phyloP scores from a whole-genome alignment of 1,140 invertebrate genomes.

The Pristionchus pacificus region DNA sequence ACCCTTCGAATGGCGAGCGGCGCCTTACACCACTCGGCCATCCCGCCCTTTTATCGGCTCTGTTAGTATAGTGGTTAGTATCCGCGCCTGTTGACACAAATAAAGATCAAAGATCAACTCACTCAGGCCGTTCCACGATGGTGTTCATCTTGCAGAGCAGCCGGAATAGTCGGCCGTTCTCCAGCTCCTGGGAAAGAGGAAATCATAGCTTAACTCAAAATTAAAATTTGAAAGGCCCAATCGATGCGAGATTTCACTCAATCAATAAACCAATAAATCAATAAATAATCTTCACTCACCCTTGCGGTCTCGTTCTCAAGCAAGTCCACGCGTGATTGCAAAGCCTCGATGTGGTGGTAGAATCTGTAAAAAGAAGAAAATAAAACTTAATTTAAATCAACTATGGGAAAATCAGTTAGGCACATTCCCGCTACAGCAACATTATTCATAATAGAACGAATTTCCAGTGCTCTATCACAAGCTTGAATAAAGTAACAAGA shows the following conservation, averaged over 20 bases:
- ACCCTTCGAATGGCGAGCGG: too few relatives aligned
- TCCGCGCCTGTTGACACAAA: conserved; percentile 36
- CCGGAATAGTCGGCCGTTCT: conserved; percentile 85
- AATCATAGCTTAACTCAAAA: background rate
- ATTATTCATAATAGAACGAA: too few relatives aligned
- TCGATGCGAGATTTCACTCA: too few relatives aligned
- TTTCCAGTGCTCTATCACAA: too few relatives aligned
- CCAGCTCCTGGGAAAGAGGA: conserved; percentile 71
- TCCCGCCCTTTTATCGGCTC: too few relatives aligned
- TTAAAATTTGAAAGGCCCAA: too few relatives aligned
- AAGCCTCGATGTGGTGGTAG: background rate
- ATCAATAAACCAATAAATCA: background rate
- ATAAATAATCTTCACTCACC: conserved; percentile 45
- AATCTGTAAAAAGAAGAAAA: background rate
- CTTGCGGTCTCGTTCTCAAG: conserved; percentile 83
- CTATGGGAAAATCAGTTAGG: too few relatives aligned
- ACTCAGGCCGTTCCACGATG: conserved; percentile 83
- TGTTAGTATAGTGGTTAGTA: too few relatives aligned
- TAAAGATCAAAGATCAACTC: background rate
- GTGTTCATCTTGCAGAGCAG: conserved; percentile 82
- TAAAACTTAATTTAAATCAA: too few relatives aligned
- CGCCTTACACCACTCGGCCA: too few relatives aligned
- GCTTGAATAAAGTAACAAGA: too few relatives aligned
- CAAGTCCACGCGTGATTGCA: conserved; percentile 64
- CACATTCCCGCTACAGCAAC: too few relatives aligned